Evolutionary conservation across 2,113 vertebrate species (phyloP).

Genomic region (Morone saxatilis): DNA sequence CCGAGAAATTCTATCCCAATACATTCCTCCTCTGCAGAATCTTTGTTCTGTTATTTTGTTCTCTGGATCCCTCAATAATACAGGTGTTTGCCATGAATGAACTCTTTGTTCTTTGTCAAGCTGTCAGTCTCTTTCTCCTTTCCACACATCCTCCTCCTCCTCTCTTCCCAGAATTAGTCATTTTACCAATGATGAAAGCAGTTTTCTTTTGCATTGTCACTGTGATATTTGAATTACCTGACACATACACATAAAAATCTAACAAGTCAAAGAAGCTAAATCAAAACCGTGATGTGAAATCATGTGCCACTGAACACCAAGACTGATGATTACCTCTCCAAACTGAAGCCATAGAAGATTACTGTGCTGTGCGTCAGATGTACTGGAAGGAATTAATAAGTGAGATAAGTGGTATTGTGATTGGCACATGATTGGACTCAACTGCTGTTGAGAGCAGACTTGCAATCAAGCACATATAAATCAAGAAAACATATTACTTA

Average conservation of each 20-base stretch:
- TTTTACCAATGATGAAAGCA: constrained; percentile 20
- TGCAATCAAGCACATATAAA: not conserved
- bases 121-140: constrained; percentile 24
- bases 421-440: not conserved
- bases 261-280: not conserved
- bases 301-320: not conserved
- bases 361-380: not conserved
- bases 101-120: constrained; percentile 61
- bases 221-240: not conserved
- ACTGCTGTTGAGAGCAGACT: not conserved
- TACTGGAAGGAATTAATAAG: not conserved
- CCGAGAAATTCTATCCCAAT: not conserved
- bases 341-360: not conserved
- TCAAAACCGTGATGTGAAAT: not conserved
- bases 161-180: constrained; percentile 5
- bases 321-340: not conserved
- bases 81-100: constrained; percentile 61
- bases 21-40: constrained; percentile 11
- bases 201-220: not conserved
- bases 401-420: not conserved
- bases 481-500: not conserved
- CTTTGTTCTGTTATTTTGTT: not conserved
- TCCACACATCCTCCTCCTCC: constrained; percentile 1
- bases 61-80: constrained; percentile 7
- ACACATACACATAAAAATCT: not conserved